phyloP scores from a whole-genome alignment of 2,113 vertebrate genomes.

The Anthoscopus minutus region DNA sequence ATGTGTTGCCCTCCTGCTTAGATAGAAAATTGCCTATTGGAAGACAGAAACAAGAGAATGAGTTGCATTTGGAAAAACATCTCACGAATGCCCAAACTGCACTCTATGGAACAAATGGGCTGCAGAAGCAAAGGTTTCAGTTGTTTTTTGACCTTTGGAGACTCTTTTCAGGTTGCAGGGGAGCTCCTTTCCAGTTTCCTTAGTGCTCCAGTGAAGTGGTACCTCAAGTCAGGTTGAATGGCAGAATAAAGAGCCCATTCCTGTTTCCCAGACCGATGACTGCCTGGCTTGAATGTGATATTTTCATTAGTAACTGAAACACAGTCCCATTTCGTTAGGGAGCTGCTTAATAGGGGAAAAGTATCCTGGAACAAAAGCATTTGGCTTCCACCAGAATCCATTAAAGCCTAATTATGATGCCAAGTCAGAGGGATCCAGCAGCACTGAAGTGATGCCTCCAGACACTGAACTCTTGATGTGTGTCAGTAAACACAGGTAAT shows the following conservation, averaged over 20 bases:
- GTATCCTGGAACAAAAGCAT: conserved; percentile 17
- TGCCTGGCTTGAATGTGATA: background rate
- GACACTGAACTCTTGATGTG: background rate
- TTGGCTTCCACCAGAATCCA: conserved; percentile 38
- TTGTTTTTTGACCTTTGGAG: background rate
- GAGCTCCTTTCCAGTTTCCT: background rate
- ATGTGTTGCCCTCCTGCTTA: background rate
- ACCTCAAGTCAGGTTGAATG: background rate
- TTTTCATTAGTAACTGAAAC: conserved; percentile 34
- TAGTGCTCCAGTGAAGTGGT: background rate
- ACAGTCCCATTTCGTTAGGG: background rate
- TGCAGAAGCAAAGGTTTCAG: background rate
- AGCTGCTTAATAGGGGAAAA: conserved; percentile 5
- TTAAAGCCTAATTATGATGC: conserved; percentile 26
- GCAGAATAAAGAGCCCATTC: background rate
- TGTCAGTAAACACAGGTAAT: conserved; percentile 12
- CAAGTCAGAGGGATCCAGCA: background rate
- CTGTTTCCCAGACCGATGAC: background rate
- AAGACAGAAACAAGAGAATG: background rate
- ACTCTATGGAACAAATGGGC: background rate
- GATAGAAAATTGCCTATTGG: background rate
- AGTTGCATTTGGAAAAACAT: background rate
- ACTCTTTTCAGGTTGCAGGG: background rate
- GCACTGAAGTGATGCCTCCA: background rate
- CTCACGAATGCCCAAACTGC: background rate